Percentiles rank a stretch among this genome's conserved stretches.
Evolutionary conservation across 2,797 vertebrate species (phyloP).

Genomic region (Hylomyscus alleni): DNA sequence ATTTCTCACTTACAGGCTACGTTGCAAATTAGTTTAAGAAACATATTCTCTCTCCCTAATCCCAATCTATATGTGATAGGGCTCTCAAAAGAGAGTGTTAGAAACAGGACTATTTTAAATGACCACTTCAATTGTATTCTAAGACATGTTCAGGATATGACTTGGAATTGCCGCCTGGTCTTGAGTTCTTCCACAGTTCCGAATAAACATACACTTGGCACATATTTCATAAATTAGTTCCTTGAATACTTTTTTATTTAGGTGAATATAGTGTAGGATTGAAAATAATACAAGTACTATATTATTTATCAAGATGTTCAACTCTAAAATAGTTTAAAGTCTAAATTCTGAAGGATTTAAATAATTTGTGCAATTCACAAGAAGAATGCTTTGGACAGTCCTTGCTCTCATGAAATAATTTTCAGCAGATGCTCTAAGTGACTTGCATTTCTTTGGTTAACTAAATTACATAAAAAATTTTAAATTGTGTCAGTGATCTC

Average conservation of each 20-base stretch:
- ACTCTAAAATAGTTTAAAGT: slow-evolving; percentile 13
- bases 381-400: slow-evolving; percentile 51
- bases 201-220: slow-evolving; percentile 18
- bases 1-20: not conserved
- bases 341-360: slow-evolving; percentile 61
- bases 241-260: not conserved
- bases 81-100: not conserved
- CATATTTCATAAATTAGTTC: not conserved
- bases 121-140: not conserved
- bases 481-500: slow-evolving; percentile 60
- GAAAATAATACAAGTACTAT: not conserved
- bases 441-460: slow-evolving; percentile 65
- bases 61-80: not conserved
- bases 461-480: slow-evolving; percentile 68
- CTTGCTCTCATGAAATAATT: slow-evolving; percentile 49
- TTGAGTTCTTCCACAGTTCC: not conserved
- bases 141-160: not conserved
- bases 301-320: slow-evolving; percentile 22
- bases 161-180: not conserved
- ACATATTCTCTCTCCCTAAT: rapidly evolving
- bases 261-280: not conserved
- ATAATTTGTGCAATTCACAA: slow-evolving; percentile 55
- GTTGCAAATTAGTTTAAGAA: not conserved
- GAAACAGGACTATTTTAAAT: slow-evolving; percentile 7
- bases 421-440: slow-evolving; percentile 70